These are phyloP conservation scores for Alectoris magna DNA, from an alignment of 2,797 vertebrate species.

Conservation along the genomic window DNA sequence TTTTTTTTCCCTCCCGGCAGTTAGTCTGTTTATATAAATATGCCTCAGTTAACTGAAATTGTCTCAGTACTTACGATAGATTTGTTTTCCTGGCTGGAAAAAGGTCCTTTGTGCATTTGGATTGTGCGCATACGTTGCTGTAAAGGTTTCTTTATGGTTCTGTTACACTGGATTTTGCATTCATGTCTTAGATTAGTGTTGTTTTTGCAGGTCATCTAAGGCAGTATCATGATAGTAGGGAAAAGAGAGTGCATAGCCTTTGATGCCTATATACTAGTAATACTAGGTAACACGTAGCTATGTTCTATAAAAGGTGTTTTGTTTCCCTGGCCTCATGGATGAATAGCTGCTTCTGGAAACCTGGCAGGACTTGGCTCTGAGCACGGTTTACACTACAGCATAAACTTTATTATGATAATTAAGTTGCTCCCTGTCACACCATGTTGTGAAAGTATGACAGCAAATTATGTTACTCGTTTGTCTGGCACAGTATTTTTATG, in stretches of 20 bases:
- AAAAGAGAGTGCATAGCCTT: background rate
- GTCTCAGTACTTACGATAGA: background rate
- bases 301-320: background rate
- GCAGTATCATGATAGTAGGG: background rate
- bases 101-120: background rate
- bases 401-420: background rate
- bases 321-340: background rate
- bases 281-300: background rate
- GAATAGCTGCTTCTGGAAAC: background rate
- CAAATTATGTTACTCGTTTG: background rate
- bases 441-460: background rate
- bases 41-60: background rate
- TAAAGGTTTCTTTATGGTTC: background rate
- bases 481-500: background rate
- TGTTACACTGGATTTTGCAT: background rate
- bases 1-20: fast-evolving
- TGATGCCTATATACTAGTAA: background rate
- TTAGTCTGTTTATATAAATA: background rate
- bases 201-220: background rate
- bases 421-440: background rate
- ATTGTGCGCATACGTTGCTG: fast-evolving
- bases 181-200: background rate
- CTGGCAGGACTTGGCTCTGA: background rate
- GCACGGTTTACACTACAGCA: background rate
- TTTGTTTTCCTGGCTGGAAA: background rate